Conservation (phyloP, 2,888 invertebrate species). For the Megastigmus dorsalis region DNA sequence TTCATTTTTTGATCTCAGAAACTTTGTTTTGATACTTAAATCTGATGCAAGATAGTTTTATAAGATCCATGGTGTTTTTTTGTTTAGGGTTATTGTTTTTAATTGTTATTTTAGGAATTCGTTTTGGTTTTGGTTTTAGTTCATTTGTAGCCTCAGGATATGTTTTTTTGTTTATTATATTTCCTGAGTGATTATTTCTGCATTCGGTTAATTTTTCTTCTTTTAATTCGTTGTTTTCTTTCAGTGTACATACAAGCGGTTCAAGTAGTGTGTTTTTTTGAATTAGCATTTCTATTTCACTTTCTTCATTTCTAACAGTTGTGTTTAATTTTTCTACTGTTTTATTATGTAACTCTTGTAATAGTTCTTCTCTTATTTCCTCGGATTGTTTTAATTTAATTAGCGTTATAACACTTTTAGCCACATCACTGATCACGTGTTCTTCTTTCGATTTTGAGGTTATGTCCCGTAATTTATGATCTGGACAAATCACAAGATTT, state of each 20-base stretch:
- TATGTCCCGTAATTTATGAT: background rate
- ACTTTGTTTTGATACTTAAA: background rate
- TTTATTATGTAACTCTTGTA: conserved; percentile 67
- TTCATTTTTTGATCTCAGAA: background rate
- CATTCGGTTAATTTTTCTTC: background rate
- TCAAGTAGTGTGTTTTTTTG: background rate
- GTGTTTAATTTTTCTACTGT: background rate
- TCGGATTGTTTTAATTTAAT: background rate
- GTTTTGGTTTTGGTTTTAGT: background rate
- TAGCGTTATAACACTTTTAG: conserved; percentile 42
- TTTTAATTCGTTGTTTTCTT: background rate
- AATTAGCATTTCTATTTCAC: background rate
- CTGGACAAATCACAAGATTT: background rate
- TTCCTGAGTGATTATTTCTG: background rate
- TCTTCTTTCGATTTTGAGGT: conserved; percentile 73
- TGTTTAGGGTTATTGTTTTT: background rate
- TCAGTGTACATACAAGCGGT: background rate
- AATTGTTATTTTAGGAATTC: background rate
- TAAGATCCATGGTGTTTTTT: background rate
- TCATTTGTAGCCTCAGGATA: background rate
- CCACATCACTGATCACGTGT: conserved; percentile 77
- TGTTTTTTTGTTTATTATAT: too few relatives aligned
- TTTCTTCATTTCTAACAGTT: background rate
- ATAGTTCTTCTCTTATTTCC: background rate
- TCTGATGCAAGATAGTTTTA: background rate